These are phyloP conservation scores for Drosophila punjabiensis DNA, from an alignment of 1,140 invertebrate species.

Conservation along the genomic window DNA sequence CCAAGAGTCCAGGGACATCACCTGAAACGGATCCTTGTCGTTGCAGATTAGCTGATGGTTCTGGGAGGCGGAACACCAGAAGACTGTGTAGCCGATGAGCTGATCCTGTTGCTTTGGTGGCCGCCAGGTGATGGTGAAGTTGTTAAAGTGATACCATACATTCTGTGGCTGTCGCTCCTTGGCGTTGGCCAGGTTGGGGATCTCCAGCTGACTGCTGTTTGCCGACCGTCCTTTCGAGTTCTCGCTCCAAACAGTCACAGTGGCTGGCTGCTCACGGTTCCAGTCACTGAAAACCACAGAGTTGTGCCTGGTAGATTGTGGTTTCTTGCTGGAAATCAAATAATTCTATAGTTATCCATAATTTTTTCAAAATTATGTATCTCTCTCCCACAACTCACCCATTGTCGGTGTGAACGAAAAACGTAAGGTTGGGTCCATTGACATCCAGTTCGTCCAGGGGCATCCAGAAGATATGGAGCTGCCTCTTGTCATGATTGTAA, in stretches of 20 bases:
- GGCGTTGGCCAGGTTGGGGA: constrained; percentile 7
- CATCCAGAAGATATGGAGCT: too few relatives aligned
- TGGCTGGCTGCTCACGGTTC: background rate
- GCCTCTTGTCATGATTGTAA: too few relatives aligned
- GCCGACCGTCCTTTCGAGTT: constrained; percentile 20
- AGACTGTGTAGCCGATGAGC: constrained; percentile 29
- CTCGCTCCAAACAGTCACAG: constrained; percentile 13
- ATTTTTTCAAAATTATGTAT: too few relatives aligned
- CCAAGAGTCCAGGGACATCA: background rate
- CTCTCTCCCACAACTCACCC: too few relatives aligned
- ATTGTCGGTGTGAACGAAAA: too few relatives aligned
- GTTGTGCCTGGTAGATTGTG: background rate
- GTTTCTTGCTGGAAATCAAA: background rate
- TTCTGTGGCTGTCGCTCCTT: background rate
- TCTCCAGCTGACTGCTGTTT: constrained; percentile 10
- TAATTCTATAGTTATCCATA: too few relatives aligned
- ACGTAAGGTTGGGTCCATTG: too few relatives aligned
- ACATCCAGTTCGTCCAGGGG: too few relatives aligned
- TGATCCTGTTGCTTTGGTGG: background rate
- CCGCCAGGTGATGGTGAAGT: constrained; percentile 8
- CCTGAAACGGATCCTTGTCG: background rate
- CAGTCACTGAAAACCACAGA: background rate
- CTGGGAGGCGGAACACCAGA: constrained; percentile 9
- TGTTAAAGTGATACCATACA: background rate
- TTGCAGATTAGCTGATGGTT: background rate